Evolutionary conservation across 2,888 invertebrate genomes (phyloP).

Genomic region (Hypselothyrea guttata): DNA sequence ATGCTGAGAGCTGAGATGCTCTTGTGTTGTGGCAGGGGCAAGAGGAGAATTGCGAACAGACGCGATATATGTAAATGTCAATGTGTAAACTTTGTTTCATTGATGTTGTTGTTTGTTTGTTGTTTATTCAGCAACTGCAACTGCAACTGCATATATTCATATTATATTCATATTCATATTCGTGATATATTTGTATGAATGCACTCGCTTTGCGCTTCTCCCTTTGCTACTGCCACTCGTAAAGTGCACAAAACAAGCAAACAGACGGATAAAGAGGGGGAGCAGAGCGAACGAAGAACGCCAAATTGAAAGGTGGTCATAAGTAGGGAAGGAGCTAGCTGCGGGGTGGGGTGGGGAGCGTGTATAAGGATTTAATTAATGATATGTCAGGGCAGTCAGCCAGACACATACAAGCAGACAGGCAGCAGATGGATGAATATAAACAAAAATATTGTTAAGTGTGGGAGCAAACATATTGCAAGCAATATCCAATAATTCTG

Average conservation of each 20-base stretch:
- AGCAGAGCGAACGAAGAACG: background rate
- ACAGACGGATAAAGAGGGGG: constrained; percentile 12
- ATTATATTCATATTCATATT: constrained; percentile 16
- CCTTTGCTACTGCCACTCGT: constrained; percentile 55
- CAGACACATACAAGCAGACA: too few relatives aligned
- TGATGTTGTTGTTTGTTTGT: constrained; percentile 26
- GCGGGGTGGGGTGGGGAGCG: constrained; percentile 3
- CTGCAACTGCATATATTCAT: constrained; percentile 17
- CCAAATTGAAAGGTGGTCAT: constrained; percentile 27
- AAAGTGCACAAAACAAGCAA: constrained; percentile 36
- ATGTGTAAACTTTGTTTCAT: constrained; percentile 42
- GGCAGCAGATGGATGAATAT: constrained; percentile 21
- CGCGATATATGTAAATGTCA: constrained; percentile 52
- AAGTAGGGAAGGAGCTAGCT: constrained; percentile 13
- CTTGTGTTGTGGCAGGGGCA: background rate
- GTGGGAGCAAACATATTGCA: background rate
- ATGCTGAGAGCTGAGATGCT: constrained; percentile 22
- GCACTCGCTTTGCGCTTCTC: constrained; percentile 7
- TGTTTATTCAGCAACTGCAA: constrained; percentile 28
- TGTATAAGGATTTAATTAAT: constrained; percentile 45
- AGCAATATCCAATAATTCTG: constrained; percentile 20
- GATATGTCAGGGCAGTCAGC: constrained; percentile 24
- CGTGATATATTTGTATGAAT: constrained; percentile 2
- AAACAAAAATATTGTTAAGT: background rate
- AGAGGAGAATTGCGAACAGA: constrained; percentile 29